Percentiles rank a stretch among this genome's conserved stretches.
phyloP scores from a whole-genome alignment of 2,113 vertebrate species.

The Lophochroa leadbeateri region DNA sequence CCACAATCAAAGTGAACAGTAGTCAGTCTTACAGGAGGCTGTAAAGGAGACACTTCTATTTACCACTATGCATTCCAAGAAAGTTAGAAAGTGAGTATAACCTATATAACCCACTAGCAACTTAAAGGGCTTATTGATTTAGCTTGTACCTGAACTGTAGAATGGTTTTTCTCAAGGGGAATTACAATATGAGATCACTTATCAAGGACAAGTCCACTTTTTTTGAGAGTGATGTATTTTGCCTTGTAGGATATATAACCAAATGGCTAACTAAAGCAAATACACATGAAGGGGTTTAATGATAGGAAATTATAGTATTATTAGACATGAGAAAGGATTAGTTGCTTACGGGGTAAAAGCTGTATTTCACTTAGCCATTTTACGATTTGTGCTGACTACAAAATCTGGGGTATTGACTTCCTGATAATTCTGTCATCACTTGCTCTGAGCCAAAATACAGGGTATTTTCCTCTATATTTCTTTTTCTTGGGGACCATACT shows the following conservation, averaged over 20 bases:
- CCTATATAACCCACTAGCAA: slow-evolving; percentile 1
- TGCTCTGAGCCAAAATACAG: background rate
- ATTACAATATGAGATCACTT: slow-evolving; percentile 19
- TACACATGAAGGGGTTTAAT: background rate
- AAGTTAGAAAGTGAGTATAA: slow-evolving; percentile 17
- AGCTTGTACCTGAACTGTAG: background rate
- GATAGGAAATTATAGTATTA: background rate
- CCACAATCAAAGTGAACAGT: background rate
- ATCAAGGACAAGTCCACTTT: background rate
- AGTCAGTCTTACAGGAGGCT: background rate
- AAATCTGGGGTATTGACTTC: background rate
- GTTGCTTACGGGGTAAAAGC: background rate
- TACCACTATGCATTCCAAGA: background rate
- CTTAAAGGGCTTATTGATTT: slow-evolving; percentile 56
- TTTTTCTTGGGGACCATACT: background rate
- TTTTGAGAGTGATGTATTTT: background rate
- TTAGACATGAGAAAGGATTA: background rate
- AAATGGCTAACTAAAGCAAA: background rate
- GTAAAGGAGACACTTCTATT: slow-evolving; percentile 8
- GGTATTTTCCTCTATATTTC: background rate
- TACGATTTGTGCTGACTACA: background rate
- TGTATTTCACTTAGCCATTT: background rate
- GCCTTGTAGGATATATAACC: background rate
- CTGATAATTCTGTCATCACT: background rate
- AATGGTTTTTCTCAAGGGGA: slow-evolving; percentile 45